Percentiles rank a stretch among this genome's conserved stretches.
Conservation (phyloP, 2,888 invertebrate species). For the Tineola bisselliella region DNA sequence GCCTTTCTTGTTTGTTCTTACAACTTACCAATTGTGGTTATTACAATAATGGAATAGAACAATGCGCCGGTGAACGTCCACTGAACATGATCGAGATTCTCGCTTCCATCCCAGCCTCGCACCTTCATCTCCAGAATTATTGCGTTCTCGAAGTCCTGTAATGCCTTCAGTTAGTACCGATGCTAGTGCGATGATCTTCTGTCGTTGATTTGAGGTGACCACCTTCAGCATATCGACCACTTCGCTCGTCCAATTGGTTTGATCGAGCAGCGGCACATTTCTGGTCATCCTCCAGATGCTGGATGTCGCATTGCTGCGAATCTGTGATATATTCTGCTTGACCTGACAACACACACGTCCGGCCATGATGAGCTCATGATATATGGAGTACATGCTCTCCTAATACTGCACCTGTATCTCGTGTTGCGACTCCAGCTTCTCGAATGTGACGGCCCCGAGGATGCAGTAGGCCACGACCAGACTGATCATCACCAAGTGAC, state of each 20-base stretch:
- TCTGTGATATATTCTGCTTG: slow-evolving; percentile 76
- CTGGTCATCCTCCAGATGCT: slow-evolving; percentile 81
- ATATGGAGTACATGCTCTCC: background rate
- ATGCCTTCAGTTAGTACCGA: background rate
- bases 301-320: slow-evolving; percentile 79
- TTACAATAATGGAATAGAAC: slow-evolving; percentile 95
- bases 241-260: slow-evolving; percentile 82
- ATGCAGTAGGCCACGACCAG: slow-evolving; percentile 91
- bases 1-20: no score
- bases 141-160: slow-evolving; percentile 60
- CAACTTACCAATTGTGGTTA: slow-evolving; percentile 90
- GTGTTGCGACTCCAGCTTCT: slow-evolving; percentile 77
- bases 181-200: background rate
- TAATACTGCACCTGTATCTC: slow-evolving; percentile 79
- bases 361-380: background rate
- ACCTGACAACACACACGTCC: slow-evolving; percentile 62
- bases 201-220: background rate
- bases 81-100: slow-evolving; percentile 71
- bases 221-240: slow-evolving; percentile 72
- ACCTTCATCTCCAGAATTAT: slow-evolving; percentile 86
- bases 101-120: slow-evolving; percentile 89
- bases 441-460: slow-evolving; percentile 87
- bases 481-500: slow-evolving; percentile 87
- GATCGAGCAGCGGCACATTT: slow-evolving; percentile 70
- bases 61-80: slow-evolving; percentile 91